Percentiles rank a stretch among this genome's conserved stretches.
These are phyloP conservation scores for Pangasianodon hypophthalmus DNA, from an alignment of 2,113 vertebrate species.

Conservation along the genomic window DNA sequence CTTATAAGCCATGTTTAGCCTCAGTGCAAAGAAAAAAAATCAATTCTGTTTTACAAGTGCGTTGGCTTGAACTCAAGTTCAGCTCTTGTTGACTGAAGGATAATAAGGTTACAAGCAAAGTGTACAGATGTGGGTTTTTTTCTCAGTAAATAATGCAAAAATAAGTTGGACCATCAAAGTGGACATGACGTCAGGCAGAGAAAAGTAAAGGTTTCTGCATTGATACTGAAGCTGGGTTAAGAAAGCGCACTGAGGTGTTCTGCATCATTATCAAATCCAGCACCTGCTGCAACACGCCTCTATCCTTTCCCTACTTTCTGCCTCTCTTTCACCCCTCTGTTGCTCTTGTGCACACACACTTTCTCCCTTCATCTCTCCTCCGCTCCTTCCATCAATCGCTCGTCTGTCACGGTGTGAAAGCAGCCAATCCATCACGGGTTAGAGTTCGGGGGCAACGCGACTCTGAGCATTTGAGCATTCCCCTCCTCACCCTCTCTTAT, in stretches of 20 bases:
- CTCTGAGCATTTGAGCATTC: constrained; percentile 39
- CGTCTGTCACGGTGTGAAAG: constrained; percentile 76
- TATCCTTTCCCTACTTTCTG: not conserved
- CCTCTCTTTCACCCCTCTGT: constrained; percentile 22
- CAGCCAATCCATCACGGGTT: constrained; percentile 80
- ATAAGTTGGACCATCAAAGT: constrained; percentile 6
- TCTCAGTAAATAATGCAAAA: constrained; percentile 12
- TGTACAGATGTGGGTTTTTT: not conserved
- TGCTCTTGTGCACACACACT: constrained; percentile 8
- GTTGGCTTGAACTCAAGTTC: constrained; percentile 20
- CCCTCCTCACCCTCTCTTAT: constrained; percentile 33
- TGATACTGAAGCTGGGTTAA: not conserved
- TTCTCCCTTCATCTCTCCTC: constrained; percentile 72
- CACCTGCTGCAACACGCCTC: not conserved
- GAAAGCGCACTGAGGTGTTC: not conserved
- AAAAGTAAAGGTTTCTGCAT: not conserved
- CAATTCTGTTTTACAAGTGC: constrained; percentile 19
- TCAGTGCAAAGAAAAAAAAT: constrained; percentile 6
- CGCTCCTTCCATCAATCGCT: constrained; percentile 73
- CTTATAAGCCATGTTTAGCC: constrained; percentile 22
- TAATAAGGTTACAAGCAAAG: constrained; percentile 33
- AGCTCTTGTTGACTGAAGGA: constrained; percentile 31
- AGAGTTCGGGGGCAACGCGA: constrained; percentile 51
- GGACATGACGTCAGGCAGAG: not conserved
- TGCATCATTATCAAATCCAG: not conserved